Conservation (phyloP, 2,888 invertebrate genomes). For the Orthonevra nobilis region DNA sequence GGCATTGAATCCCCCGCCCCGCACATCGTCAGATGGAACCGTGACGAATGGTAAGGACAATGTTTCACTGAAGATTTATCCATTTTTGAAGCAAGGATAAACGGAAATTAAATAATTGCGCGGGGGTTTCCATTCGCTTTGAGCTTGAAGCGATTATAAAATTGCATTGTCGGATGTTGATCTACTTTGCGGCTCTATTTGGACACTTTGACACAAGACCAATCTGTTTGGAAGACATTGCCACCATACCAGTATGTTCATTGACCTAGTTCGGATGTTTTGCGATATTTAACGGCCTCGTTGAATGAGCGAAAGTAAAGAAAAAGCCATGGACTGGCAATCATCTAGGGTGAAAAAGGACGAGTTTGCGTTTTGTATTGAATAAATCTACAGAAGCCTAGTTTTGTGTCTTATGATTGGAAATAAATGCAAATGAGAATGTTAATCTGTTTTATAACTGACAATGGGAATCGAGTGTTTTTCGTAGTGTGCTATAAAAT, state of each 20-base stretch:
- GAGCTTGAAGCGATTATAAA: neutral
- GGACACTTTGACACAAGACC: slow-evolving; percentile 9
- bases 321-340: no score
- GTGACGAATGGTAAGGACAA: slow-evolving; percentile 5
- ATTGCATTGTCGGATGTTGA: neutral
- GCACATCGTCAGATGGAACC: slow-evolving; percentile 21
- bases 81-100: slow-evolving; percentile 2
- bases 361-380: no score
- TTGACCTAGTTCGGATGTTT: slow-evolving; percentile 33
- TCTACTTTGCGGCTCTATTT: slow-evolving; percentile 19
- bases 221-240: slow-evolving; percentile 19
- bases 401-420: no score
- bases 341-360: slow-evolving; percentile 15
- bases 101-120: slow-evolving; percentile 30
- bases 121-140: slow-evolving; percentile 2
- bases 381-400: no score
- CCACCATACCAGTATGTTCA: slow-evolving; percentile 1
- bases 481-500: no score
- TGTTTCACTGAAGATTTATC: slow-evolving; percentile 25
- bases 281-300: no score
- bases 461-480: no score
- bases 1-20: neutral
- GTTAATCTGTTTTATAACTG: no score
- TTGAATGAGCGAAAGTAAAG: no score
- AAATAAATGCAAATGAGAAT: no score